Conservation (phyloP, 1,140 invertebrate species). For the Drosophila ananassae region DNA sequence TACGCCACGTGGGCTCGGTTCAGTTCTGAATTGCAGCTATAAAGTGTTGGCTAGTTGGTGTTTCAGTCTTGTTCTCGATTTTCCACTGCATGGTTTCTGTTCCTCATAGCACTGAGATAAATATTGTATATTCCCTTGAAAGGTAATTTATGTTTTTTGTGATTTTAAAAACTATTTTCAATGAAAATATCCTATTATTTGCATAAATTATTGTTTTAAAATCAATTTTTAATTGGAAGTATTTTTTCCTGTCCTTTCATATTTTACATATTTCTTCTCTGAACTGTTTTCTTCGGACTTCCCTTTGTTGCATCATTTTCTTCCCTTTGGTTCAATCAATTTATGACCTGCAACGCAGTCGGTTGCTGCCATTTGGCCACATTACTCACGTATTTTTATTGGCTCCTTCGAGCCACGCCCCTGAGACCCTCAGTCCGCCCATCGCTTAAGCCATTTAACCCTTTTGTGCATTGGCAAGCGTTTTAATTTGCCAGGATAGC, state of each 20-base stretch:
- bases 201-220: background rate
- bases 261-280: slow-evolving; percentile 4
- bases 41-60: slow-evolving; percentile 24
- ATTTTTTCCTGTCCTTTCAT: background rate
- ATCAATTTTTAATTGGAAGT: too few relatives aligned
- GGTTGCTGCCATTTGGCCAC: slow-evolving; percentile 41
- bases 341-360: slow-evolving; percentile 54
- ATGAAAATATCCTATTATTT: background rate
- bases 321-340: slow-evolving; percentile 60
- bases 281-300: slow-evolving; percentile 2
- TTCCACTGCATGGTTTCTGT: slow-evolving; percentile 7
- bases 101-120: background rate
- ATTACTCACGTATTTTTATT: slow-evolving; percentile 77
- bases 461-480: slow-evolving; percentile 65
- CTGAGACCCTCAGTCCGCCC: background rate
- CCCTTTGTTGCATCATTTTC: slow-evolving; percentile 52
- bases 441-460: slow-evolving; percentile 73
- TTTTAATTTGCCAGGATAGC: slow-evolving; percentile 65
- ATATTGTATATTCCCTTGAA: background rate
- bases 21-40: slow-evolving; percentile 15
- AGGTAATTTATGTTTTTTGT: background rate
- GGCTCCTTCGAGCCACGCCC: slow-evolving; percentile 63
- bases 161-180: background rate
- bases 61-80: slow-evolving; percentile 37
- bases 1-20: slow-evolving; percentile 70